These are phyloP conservation scores for Phoxinus phoxinus DNA, from an alignment of 2,113 vertebrate genomes.

Conservation along the genomic window DNA sequence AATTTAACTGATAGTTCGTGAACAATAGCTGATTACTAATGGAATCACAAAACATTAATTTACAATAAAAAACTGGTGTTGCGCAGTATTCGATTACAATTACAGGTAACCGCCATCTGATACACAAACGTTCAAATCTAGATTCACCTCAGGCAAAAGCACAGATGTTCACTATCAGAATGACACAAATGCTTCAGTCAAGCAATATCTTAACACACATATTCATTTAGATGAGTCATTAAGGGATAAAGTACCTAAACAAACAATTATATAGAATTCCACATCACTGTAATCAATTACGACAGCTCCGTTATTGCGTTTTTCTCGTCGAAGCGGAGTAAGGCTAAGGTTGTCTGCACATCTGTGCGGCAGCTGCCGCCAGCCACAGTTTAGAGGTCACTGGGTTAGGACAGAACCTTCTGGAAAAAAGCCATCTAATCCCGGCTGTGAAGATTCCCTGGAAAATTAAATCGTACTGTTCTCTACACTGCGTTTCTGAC, in stretches of 20 bases:
- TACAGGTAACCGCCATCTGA: neutral
- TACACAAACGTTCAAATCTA: neutral
- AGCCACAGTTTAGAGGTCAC: conserved; percentile 62
- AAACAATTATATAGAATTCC: neutral
- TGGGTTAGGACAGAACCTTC: conserved; percentile 61
- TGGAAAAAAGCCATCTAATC: conserved; percentile 63
- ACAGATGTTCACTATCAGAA: conserved; percentile 5
- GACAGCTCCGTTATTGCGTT: conserved; percentile 6
- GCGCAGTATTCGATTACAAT: neutral
- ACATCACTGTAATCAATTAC: neutral
- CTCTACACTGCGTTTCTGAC: conserved; percentile 24
- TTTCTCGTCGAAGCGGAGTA: neutral
- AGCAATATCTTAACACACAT: conserved; percentile 10
- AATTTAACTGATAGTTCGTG: neutral
- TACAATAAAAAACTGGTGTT: neutral
- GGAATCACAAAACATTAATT: neutral
- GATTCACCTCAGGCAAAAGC: neutral
- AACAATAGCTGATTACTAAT: neutral
- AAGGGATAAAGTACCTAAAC: neutral
- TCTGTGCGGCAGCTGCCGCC: conserved; percentile 68
- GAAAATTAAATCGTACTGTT: conserved; percentile 54
- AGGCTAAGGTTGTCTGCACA: conserved; percentile 54
- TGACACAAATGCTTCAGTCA: neutral
- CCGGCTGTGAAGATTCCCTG: conserved; percentile 56
- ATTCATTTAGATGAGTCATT: conserved; percentile 2